Evolutionary conservation across 2,888 invertebrate genomes (phyloP).

Genomic region (Micropterix aruncella): DNA sequence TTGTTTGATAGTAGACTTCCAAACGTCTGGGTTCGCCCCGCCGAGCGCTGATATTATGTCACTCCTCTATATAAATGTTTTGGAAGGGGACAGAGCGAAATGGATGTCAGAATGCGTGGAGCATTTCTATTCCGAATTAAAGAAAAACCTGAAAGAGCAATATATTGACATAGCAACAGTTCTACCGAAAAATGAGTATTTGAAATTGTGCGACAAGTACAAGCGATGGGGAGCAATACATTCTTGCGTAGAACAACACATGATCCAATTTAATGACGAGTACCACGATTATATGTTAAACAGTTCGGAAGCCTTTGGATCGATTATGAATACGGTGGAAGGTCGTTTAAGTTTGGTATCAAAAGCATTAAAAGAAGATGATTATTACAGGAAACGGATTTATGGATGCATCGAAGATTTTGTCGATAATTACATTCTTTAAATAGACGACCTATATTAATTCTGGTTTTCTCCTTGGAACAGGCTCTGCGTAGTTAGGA

Average conservation of each 20-base stretch:
- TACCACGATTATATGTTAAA: background rate
- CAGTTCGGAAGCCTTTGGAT: background rate
- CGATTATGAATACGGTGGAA: background rate
- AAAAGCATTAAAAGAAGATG: background rate
- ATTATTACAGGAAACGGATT: background rate
- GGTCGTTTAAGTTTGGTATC: background rate
- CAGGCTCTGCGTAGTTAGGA: too few relatives aligned
- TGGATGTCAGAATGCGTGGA: background rate
- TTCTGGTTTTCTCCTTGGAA: too few relatives aligned
- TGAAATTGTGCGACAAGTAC: background rate
- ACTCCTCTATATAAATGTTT: background rate
- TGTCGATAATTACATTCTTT: background rate
- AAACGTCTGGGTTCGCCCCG: background rate
- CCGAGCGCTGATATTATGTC: background rate
- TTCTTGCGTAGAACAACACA: background rate
- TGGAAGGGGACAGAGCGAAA: too few relatives aligned
- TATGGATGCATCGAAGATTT: background rate
- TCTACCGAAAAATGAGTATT: background rate
- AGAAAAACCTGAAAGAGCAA: background rate
- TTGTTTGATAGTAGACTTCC: background rate
- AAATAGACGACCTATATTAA: too few relatives aligned
- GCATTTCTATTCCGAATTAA: background rate
- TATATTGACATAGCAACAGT: background rate
- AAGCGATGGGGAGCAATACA: background rate
- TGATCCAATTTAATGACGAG: background rate